phyloP scores from a whole-genome alignment of 2,113 vertebrate species.

The Macquaria ambigua region DNA sequence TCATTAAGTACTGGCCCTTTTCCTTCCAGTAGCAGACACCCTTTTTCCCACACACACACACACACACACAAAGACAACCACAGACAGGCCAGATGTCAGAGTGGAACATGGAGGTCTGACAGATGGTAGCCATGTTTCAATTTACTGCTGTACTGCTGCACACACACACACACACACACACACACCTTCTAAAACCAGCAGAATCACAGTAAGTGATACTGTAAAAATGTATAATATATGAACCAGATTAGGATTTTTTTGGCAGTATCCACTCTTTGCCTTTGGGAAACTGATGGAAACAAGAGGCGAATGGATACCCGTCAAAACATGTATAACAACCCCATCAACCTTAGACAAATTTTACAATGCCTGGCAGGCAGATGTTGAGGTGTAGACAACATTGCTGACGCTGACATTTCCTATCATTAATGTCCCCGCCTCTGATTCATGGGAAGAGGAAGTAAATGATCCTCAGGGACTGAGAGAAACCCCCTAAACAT shows the following conservation, averaged over 20 bases:
- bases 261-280: background rate
- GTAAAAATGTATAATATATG: background rate
- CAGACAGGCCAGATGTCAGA: conserved; percentile 52
- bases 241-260: background rate
- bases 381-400: conserved; percentile 40
- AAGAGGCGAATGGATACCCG: background rate
- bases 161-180: conserved; percentile 8
- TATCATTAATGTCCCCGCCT: conserved; percentile 45
- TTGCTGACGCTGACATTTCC: conserved; percentile 34
- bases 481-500: conserved; percentile 53
- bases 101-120: conserved; percentile 44
- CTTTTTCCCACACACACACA: conserved; percentile 9
- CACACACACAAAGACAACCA: conserved; percentile 21
- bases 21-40: conserved; percentile 25
- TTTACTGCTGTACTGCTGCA: conserved; percentile 20
- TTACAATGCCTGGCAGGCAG: conserved; percentile 45
- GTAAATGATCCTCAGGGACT: conserved; percentile 30
- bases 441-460: conserved; percentile 6
- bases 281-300: background rate
- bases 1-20: background rate
- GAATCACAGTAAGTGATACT: background rate
- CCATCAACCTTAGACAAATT: background rate
- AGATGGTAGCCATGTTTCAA: conserved; percentile 50
- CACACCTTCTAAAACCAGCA: background rate
- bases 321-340: conserved; percentile 21